Evolutionary conservation across 2,113 vertebrate species (phyloP).

Genomic region (Malurus elegans): DNA sequence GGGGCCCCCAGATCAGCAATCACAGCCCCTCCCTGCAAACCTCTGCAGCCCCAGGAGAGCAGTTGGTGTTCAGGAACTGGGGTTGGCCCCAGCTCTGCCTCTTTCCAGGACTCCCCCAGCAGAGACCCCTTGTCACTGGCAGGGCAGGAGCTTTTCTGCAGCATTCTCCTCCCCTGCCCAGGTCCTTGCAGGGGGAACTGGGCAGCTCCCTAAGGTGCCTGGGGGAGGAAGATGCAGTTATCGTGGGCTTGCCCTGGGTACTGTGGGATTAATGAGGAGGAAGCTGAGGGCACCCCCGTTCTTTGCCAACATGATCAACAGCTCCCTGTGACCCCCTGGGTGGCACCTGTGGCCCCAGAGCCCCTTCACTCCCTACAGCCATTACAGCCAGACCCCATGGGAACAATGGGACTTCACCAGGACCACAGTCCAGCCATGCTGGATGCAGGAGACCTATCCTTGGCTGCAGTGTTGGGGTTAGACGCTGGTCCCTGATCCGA

Average conservation of each 20-base stretch:
- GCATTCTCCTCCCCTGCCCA: not conserved
- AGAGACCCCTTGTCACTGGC: conserved; percentile 42
- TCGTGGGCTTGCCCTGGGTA: not conserved
- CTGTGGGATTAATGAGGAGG: no score
- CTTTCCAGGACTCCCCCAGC: not conserved
- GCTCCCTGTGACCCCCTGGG: rapidly evolving
- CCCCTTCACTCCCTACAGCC: not conserved
- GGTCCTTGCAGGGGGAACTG: not conserved
- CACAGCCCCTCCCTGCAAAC: rapidly evolving
- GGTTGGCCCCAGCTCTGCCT: no score
- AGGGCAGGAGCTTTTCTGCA: not conserved
- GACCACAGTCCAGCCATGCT: rapidly evolving
- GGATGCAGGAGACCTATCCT: not conserved
- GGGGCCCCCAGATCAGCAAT: no score
- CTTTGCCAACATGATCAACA: rapidly evolving
- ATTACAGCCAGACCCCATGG: not conserved
- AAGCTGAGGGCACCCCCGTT: not conserved
- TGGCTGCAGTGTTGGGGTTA: rapidly evolving
- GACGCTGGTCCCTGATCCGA: not conserved
- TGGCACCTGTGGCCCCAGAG: rapidly evolving
- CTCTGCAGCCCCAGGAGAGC: not conserved
- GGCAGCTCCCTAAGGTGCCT: not conserved
- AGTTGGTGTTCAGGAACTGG: rapidly evolving
- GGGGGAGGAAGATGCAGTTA: not conserved
- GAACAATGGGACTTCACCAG: rapidly evolving